Evolutionary conservation across 2,888 invertebrate species (phyloP).

Genomic region (Dasypogon diadema): DNA sequence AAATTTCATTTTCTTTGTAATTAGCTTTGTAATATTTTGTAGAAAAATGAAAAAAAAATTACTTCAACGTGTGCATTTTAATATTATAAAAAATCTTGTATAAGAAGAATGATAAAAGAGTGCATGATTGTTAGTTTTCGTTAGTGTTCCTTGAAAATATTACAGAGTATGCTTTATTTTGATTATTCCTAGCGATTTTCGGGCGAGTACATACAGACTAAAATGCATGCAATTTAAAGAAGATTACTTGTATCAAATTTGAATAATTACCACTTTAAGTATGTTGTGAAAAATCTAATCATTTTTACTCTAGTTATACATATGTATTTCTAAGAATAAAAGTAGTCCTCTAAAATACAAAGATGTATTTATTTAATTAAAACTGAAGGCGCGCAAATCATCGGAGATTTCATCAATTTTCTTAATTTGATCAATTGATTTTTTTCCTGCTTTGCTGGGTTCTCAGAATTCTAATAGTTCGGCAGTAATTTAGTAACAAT

Average conservation of each 20-base stretch:
- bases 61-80: slow-evolving; percentile 21
- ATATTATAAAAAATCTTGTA: slow-evolving; percentile 24
- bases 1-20: neutral
- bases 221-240: slow-evolving; percentile 8
- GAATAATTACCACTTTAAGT: too few relatives aligned
- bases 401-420: too few relatives aligned
- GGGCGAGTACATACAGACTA: neutral
- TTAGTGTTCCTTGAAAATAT: neutral
- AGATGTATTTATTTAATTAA: neutral
- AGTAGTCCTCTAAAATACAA: neutral
- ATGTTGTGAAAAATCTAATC: too few relatives aligned
- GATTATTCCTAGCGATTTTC: neutral
- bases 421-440: too few relatives aligned
- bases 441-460: too few relatives aligned
- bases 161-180: neutral
- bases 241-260: neutral
- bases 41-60: slow-evolving; percentile 27
- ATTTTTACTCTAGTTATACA: too few relatives aligned
- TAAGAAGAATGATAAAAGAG: slow-evolving; percentile 14
- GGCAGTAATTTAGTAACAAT: too few relatives aligned
- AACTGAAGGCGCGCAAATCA: too few relatives aligned
- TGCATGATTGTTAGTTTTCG: slow-evolving; percentile 31
- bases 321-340: too few relatives aligned
- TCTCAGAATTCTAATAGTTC: too few relatives aligned
- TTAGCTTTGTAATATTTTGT: neutral